Conservation (phyloP, 2,888 invertebrate species). For the Sinopyrophorus schimmeli region DNA sequence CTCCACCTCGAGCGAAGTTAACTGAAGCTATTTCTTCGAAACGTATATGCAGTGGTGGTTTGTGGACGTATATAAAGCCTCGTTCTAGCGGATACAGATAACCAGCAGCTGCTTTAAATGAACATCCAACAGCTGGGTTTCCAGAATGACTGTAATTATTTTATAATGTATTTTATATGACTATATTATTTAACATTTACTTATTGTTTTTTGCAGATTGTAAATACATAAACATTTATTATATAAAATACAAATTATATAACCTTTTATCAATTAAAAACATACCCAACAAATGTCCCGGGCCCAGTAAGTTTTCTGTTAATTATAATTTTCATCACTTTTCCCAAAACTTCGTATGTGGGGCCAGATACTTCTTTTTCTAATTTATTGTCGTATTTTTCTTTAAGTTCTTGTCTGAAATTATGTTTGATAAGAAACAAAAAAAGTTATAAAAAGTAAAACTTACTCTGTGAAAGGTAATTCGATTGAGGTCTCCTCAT, state of each 20-base stretch:
- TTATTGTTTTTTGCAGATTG: too few relatives aligned
- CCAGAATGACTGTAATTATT: slow-evolving; percentile 69
- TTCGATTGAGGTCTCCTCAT: slow-evolving; percentile 91
- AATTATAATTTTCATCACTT: slow-evolving; percentile 95
- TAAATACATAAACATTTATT: too few relatives aligned
- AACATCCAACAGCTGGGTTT: slow-evolving; percentile 90
- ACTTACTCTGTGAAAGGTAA: slow-evolving; percentile 88
- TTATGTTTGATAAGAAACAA: too few relatives aligned
- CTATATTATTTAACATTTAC: neutral
- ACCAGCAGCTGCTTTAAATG: slow-evolving; percentile 97
- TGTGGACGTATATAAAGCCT: slow-evolving; percentile 98
- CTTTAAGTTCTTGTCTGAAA: slow-evolving; percentile 86
- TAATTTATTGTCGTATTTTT: slow-evolving; percentile 92
- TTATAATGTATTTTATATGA: neutral
- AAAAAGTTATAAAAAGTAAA: slow-evolving; percentile 1
- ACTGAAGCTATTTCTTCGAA: slow-evolving; percentile 95
- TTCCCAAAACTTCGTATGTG: slow-evolving; percentile 93
- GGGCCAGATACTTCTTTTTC: slow-evolving; percentile 89
- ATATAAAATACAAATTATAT: slow-evolving; percentile 2
- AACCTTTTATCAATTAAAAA: neutral
- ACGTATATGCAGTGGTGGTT: slow-evolving; percentile 96
- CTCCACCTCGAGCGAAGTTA: slow-evolving; percentile 94
- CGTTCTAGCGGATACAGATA: slow-evolving; percentile 96
- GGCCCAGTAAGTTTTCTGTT: slow-evolving; percentile 94
- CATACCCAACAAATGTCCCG: slow-evolving; percentile 87